A percentile compares a stretch with the other conserved stretches of the same genome.
phyloP scores from a whole-genome alignment of 2,888 invertebrate genomes.

The Ommatoiulus sabulosus region DNA sequence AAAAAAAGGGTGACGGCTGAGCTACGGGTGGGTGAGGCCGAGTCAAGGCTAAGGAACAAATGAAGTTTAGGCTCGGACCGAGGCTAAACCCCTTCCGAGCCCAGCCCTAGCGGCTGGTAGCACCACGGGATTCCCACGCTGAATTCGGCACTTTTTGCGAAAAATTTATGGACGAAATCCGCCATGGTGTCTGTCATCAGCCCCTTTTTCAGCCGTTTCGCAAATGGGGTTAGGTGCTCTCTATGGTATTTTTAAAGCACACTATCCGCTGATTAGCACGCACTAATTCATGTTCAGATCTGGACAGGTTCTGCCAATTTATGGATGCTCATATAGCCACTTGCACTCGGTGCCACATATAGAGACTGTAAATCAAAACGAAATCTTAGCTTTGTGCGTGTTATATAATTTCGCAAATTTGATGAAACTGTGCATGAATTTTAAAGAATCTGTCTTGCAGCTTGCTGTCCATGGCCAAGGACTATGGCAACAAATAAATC shows the following conservation, averaged over 20 bases:
- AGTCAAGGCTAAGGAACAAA: neutral
- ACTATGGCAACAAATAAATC: too few species aligned
- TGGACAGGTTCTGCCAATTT: too few species aligned
- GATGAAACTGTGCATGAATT: too few species aligned
- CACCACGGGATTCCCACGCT: neutral
- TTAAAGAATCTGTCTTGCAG: too few species aligned
- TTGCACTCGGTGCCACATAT: too few species aligned
- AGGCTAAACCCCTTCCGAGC: conserved; percentile 27
- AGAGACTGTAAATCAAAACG: neutral
- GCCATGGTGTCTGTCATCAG: neutral
- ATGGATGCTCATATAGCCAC: too few species aligned
- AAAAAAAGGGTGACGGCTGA: conserved; percentile 31
- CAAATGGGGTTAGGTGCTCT: neutral
- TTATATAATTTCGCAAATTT: too few species aligned
- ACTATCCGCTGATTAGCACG: neutral
- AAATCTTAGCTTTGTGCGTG: too few species aligned
- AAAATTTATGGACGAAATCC: neutral
- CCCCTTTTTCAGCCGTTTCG: neutral
- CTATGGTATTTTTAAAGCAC: neutral
- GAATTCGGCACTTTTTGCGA: neutral
- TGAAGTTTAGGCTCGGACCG: neutral
- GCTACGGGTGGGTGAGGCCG: neutral
- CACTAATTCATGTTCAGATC: neutral
- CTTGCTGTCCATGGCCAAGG: too few species aligned
- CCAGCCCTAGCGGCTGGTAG: conserved; percentile 6